Base-by-base conservation (phyloP, 2,888 invertebrate genomes). In the Acrocyrtus sp. region DNA sequence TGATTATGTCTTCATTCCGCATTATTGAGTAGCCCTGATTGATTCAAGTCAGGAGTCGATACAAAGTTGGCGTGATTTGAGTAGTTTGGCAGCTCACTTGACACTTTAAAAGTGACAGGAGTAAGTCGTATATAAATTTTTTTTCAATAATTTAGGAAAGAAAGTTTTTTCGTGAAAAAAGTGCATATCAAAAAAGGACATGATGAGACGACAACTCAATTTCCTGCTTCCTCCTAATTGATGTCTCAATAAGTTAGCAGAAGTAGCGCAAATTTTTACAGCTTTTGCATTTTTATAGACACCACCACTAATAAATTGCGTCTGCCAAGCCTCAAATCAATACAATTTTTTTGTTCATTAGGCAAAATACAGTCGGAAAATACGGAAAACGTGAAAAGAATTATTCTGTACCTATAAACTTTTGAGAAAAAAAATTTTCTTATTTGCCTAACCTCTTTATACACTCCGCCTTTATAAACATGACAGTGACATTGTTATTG, bases 401-500 rank as follows among this genome's bases (percentile, higher is more conserved):
- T n/a, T 34, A 34, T 34, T 34, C 12, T 34, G n/a, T 34, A 8
- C 34, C 34, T 34, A 34, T 12, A 34, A 34, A 34, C 5, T 5
- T 34, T 34, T 34, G 5, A 34, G 5, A 34, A 34, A 8, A 34
- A 34, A 5, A 34, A 34, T 34, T 5, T 8, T 8, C 12, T 34
- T 12, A 34, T 34, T 34, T 34, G 12, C 34, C 34, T 5, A 5
- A 34, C 34, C 34, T 34, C 34, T 34, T 34, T 34, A 34, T 34
- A 34, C 34, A 34, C 34, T 8, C n/a, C n/a, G 34, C 34, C 6
- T 34, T 8, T 61, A 61, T 26, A 61, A 61, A 50, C 17, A 62
- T 27, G 62, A 62, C 62, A 62, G 43, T 62, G 62, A 62, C 62
- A 62, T 62, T 62, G 62, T 53, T 62, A 51, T 50, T 62, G 62